Percentiles rank a stretch among this genome's conserved stretches.
These are phyloP conservation scores for Gobionotothen gibberifrons DNA, from an alignment of 2,797 vertebrate species.

Conservation along the genomic window DNA sequence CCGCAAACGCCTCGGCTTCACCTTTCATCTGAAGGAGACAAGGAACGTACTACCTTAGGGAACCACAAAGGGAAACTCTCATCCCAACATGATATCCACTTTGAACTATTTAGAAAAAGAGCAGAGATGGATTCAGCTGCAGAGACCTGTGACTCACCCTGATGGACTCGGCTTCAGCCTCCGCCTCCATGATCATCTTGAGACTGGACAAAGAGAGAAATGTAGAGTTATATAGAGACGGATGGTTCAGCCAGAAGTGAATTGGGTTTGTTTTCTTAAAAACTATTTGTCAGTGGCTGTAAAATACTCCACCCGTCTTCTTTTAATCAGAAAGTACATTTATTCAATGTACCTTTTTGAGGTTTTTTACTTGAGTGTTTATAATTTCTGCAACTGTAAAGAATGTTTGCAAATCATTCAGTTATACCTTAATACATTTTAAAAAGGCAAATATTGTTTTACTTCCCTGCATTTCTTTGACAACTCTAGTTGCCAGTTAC, in stretches of 20 bases:
- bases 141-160: slow-evolving; percentile 80
- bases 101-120: neutral
- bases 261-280: no score
- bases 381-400: no score
- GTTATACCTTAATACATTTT: no score
- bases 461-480: neutral
- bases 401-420: no score
- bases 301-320: no score
- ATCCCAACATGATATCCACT: neutral
- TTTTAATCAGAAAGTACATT: no score
- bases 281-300: no score
- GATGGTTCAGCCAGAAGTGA: neutral
- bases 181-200: slow-evolving; percentile 91
- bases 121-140: neutral
- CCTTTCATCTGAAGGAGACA: slow-evolving; percentile 85
- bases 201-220: slow-evolving; percentile 72
- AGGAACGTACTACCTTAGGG: neutral
- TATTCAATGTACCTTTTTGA: no score
- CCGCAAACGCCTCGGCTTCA: slow-evolving; percentile 89
- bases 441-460: neutral
- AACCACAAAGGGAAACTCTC: no score
- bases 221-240: neutral
- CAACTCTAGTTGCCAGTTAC: neutral
- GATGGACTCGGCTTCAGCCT: slow-evolving; percentile 90
- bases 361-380: no score